phyloP scores from a whole-genome alignment of 2,888 invertebrate genomes.

The Papilio gigon region DNA sequence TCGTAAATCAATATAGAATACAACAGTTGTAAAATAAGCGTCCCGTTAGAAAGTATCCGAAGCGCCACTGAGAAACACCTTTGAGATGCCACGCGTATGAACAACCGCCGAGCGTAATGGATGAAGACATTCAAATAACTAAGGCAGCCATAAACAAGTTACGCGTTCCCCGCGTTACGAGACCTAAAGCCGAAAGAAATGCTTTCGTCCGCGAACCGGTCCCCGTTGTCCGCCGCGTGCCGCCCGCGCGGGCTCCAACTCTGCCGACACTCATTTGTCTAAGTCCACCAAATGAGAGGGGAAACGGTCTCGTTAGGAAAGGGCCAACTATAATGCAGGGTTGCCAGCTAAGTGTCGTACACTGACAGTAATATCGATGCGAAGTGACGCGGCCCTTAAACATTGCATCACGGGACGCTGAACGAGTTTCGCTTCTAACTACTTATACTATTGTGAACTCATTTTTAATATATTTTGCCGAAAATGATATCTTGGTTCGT shows the following conservation, averaged over 20 bases:
- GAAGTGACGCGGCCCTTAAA: no score
- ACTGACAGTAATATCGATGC: no score
- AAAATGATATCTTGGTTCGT: no score
- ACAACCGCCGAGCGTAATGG: not conserved
- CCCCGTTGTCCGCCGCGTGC: constrained; percentile 34
- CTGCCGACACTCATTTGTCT: constrained; percentile 59
- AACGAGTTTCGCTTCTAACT: no score
- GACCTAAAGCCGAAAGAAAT: constrained; percentile 22
- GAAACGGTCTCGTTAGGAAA: constrained; percentile 51
- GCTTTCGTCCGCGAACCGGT: constrained; percentile 43
- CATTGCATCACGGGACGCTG: no score
- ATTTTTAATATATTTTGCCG: no score
- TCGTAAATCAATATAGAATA: not conserved
- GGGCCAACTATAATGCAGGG: constrained; percentile 37
- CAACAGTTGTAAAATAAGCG: no score
- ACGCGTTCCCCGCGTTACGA: constrained; percentile 26
- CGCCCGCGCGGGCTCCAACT: constrained; percentile 52
- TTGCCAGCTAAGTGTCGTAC: not conserved
- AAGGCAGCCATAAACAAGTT: constrained; percentile 20
- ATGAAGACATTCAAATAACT: constrained; percentile 32
- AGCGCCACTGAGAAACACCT: constrained; percentile 4
- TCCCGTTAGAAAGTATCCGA: not conserved
- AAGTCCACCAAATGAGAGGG: constrained; percentile 51
- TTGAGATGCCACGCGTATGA: not conserved
- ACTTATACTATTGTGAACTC: no score